These are phyloP conservation scores for Scaptodrosophila latifasciaeformis DNA, from an alignment of 2,888 invertebrate species.

Conservation along the genomic window DNA sequence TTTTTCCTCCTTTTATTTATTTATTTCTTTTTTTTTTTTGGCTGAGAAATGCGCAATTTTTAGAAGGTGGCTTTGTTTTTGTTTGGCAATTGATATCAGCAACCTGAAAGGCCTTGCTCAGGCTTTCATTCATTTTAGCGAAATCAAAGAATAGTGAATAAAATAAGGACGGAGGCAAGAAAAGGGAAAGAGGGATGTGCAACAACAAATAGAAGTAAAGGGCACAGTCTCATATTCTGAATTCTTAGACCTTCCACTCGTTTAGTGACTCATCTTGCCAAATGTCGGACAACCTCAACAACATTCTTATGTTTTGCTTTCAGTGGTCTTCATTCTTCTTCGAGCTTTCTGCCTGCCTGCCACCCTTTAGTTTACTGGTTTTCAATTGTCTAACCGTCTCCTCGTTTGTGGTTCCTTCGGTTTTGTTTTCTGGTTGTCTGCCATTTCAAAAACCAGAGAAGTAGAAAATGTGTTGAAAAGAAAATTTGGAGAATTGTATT, in stretches of 20 bases:
- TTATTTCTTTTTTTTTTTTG: neutral
- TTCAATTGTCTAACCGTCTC: conserved; percentile 15
- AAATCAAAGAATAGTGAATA: too few species aligned
- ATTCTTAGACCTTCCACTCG: too few species aligned
- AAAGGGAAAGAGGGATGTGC: too few species aligned
- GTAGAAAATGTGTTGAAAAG: too few species aligned
- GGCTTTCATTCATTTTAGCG: too few species aligned
- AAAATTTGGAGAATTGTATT: neutral
- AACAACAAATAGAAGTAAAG: too few species aligned
- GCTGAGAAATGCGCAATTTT: neutral
- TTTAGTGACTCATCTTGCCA: neutral
- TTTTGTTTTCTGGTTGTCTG: conserved; percentile 25
- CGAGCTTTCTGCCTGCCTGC: neutral
- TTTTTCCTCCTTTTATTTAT: too few species aligned
- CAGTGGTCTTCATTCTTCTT: too few species aligned
- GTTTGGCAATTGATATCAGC: conserved; percentile 35
- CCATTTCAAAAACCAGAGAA: neutral
- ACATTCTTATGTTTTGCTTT: conserved; percentile 42
- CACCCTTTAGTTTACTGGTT: conserved; percentile 6
- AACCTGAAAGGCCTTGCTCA: conserved; percentile 1
- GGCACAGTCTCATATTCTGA: too few species aligned
- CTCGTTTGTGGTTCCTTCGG: conserved; percentile 31
- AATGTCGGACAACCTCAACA: conserved; percentile 38
- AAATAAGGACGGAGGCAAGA: conserved; percentile 16
- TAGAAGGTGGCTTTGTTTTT: conserved; percentile 11